Base-by-base conservation (phyloP, 2,113 vertebrate genomes). In the Felis catus region DNA sequence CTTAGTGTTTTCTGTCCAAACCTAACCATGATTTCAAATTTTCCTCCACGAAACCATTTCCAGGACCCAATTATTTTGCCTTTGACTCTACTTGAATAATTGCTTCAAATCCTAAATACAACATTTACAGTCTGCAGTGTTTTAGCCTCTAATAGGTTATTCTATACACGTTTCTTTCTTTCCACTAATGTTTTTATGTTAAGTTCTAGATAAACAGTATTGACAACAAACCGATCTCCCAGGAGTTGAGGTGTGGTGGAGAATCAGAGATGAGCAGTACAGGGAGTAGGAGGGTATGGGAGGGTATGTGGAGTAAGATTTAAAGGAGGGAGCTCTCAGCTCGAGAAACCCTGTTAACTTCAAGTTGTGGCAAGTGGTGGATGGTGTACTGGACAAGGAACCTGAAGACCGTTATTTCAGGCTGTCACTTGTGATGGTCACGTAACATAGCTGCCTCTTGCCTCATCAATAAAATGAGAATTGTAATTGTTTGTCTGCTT, bases 121-220 rank as follows among this genome's bases (percentile, higher is more conserved):
- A 39, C 73, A 73, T 89, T 81, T 96, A 79, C 16, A 68, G 82
- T 58, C 33, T 94, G 51, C 14, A 53, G 76, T 68, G 25, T 96
- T 97, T 81, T 12, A 39, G 7, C 82, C 91, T 86, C 83, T 86
- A 80, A 13, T 89, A 68, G 66, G n/a, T 86, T 91, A 66, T 84
- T 91, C 41, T 96, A 63, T 95, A 55, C 7, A 33, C 58, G 78
- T 73, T 96, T 79, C n/a, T 36, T 53, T 94, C 73, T 92, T 93
- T 82, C 23, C 25, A 41, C 27, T 78, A n/a, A 68, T 95, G 53
- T 92, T 96, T 94, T 97, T 94, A 0, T 66, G 21, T 82, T 91
- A 96, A 55, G 18, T 63, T 53, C 19, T 96, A 39, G 25, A 70
- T 94, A 71, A 29, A 70, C 16, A 58, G 27, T 74, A 79, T 25